These are phyloP conservation scores for Tachystola acroxantha DNA, from an alignment of 2,888 invertebrate genomes.

Conservation along the genomic window DNA sequence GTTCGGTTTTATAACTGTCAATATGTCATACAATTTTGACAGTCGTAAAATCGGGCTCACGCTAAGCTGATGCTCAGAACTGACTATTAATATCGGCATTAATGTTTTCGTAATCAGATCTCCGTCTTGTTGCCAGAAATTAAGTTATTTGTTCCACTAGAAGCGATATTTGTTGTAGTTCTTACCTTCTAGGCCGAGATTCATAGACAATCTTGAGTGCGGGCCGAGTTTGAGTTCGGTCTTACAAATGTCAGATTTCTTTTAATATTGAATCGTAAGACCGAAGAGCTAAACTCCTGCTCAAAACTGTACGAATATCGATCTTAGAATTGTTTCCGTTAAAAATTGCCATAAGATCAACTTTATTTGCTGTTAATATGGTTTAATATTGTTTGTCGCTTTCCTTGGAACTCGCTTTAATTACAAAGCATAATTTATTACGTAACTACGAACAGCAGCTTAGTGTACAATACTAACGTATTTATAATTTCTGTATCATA, in stretches of 20 bases:
- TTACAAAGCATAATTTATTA: conserved; percentile 53
- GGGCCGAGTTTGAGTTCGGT: too few relatives aligned
- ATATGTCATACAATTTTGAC: too few relatives aligned
- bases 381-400: conserved; percentile 1
- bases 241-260: too few relatives aligned
- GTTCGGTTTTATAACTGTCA: too few relatives aligned
- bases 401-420: conserved; percentile 9
- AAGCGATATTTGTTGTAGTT: neutral
- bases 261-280: too few relatives aligned
- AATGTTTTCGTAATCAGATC: conserved; percentile 17
- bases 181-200: neutral
- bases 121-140: conserved; percentile 25
- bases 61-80: too few relatives aligned
- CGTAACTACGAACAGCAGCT: conserved; percentile 45
- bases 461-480: conserved; percentile 42
- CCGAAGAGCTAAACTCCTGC: too few relatives aligned
- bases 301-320: too few relatives aligned
- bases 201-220: too few relatives aligned
- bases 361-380: neutral
- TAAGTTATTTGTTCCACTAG: conserved; percentile 29
- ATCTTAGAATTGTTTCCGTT: neutral
- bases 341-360: neutral
- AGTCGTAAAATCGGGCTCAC: too few relatives aligned
- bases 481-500: conserved; percentile 78
- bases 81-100: too few relatives aligned